A percentile compares a stretch with the other conserved stretches of the same genome.
These are phyloP conservation scores for Cirrhinus mrigala DNA, from an alignment of 2,797 vertebrate species.

Conservation along the genomic window DNA sequence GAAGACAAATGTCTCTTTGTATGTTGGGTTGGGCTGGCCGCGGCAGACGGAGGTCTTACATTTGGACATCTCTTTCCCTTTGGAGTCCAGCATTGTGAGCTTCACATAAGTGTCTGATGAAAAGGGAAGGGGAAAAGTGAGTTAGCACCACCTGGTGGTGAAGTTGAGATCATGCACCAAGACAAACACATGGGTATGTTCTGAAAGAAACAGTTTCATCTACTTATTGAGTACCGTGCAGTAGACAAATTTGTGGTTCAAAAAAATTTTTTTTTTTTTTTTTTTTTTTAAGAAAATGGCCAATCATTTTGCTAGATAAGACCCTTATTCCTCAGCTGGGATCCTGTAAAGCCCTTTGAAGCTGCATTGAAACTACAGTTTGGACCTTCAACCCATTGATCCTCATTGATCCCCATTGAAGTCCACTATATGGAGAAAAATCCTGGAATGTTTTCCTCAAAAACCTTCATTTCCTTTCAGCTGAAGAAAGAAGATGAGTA, in stretches of 20 bases:
- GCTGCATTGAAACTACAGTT: too few species aligned
- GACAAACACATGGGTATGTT: background rate
- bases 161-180: background rate
- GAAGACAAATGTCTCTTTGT: constrained; percentile 97
- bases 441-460: too few species aligned
- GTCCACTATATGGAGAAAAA: too few species aligned
- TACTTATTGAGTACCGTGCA: background rate
- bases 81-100: constrained; percentile 94
- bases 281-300: too few species aligned
- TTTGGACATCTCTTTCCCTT: constrained; percentile 98
- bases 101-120: constrained; percentile 95
- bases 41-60: constrained; percentile 93
- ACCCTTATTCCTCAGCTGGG: too few species aligned
- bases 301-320: too few species aligned
- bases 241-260: too few species aligned
- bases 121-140: constrained; percentile 44
- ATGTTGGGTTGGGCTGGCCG: constrained; percentile 93
- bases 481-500: too few species aligned
- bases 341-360: background rate
- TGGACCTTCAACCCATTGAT: too few species aligned
- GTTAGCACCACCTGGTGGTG: constrained; percentile 42
- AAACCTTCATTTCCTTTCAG: too few species aligned
- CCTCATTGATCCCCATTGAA: too few species aligned
- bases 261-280: too few species aligned
- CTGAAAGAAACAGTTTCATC: background rate